Evolutionary conservation across 2,888 invertebrate genomes (phyloP), one percentile per base, ranked within the genome.

Genomic region (Caenorhabditis doughertyi): DNA sequence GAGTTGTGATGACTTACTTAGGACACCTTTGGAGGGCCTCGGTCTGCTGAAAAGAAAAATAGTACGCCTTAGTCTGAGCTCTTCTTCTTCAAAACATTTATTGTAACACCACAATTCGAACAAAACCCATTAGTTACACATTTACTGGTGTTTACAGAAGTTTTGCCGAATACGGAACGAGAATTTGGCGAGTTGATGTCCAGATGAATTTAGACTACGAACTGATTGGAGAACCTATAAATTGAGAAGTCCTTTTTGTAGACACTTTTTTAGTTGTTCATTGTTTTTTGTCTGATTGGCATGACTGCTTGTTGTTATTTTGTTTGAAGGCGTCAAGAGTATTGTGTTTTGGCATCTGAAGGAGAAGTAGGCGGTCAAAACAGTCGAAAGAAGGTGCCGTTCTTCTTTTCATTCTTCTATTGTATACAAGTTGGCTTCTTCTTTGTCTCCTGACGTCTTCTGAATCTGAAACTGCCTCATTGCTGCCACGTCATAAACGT

Each of bases 11-110:
- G 83, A 83, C 79, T 58, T 51, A 74, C 83, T 83, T 83, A 83
- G 83, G 83, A 83, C 83, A 83, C 83, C 83, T 83, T 83, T 83
- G 83, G 83, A 83, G 83, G 71, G 67, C 47, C 42, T 74, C 49
- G 68, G 73, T 70, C 65, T 71, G 83, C 83, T 83, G 83, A 83
- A 83, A 83, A 76, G 58, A 83, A 80, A 60, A 79, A 79, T 53
- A 83, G 53, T 82, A 77, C 68, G 76, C 81, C 82, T 79, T 82
- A 79, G 74, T 56, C 83, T 74, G 83, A 83, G 73, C 83, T 76
- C 70, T 80, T 71, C 8, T 53, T 29, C 25, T 13, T 49, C 8
- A 21, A 21, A 35, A 32, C 39, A 35, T 23, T 42, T 13, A 18
- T 47, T 47, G 16, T 23, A 56, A 35, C 16, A 25, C n/a, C 9